Base-by-base conservation (phyloP, 2,888 invertebrate species). In the Mactromeris polynyma region DNA sequence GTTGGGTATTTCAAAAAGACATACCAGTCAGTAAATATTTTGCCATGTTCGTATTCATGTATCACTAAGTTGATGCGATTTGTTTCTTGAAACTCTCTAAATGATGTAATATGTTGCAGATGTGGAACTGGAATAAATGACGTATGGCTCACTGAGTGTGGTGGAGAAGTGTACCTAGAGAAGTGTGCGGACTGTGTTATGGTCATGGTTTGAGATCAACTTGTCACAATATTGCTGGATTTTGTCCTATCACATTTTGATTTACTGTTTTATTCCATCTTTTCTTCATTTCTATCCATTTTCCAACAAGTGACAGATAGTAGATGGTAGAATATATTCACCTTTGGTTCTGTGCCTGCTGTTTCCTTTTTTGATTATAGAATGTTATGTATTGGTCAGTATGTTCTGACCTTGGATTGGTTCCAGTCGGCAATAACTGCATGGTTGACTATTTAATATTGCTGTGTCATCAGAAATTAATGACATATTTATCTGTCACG, bases 121-220 rank as follows among this genome's bases (percentile, higher is more conserved):
- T 94, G 91, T 94, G 94, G 94, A 93, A 93, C 89, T 94, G 94
- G 94, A 92, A 86, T 83, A 91, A 93, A 85, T 87, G 89, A 85
- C 83, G 21, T 51, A 26, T 38, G 77, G 83, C 26, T 46, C 73
- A 73, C 11, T 83, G 21, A 21, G 21, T 21, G 81, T 38, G 40
- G 17, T 51, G 31, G 31, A 17, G 73, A 33, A 19, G 36, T 73
- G 33, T 73, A 36, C 26, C 31, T 73, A 73, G n/a, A 58, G n/a
- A 36, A 33, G 73, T 36, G 26, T 64, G 83, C 36, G 6, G 73
- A 73, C 73, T 77, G 11, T 17, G 11, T 31, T 69, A 69, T 21
- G 36, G 58, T 81, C 36, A 46, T 46, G 81, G 31, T n/a, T 31
- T 40, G 26, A n/a, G 26, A 38, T 42, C n/a, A 31, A 64, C 69